Conservation (phyloP, 2,113 vertebrate genomes). For the Strix uralensis region DNA sequence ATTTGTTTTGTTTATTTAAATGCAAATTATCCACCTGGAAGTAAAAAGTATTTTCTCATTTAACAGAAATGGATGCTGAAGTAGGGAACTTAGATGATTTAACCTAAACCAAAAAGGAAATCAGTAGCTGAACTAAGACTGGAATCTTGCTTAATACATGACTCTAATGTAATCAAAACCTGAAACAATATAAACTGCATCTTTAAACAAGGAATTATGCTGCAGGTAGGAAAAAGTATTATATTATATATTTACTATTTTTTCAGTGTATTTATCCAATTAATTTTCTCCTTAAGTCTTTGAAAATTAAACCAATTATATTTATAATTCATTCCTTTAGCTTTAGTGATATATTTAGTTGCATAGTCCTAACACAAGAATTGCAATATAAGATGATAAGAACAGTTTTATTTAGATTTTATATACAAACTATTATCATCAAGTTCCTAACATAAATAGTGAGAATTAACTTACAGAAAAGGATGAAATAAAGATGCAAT, state of each 20-base stretch:
- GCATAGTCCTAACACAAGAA: not conserved
- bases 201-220: not conserved
- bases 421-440: not conserved
- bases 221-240: not conserved
- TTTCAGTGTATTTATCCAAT: not conserved
- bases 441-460: not conserved
- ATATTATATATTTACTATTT: not conserved
- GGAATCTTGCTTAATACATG: not conserved
- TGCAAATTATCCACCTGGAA: not conserved
- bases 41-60: not conserved
- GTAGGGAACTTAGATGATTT: not conserved
- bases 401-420: not conserved
- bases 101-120: not conserved
- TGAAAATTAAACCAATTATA: not conserved
- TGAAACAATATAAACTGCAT: not conserved
- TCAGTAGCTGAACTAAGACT: not conserved
- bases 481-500: not conserved
- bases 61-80: not conserved
- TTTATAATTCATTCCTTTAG: not conserved
- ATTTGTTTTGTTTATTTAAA: not conserved
- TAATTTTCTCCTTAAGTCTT: not conserved
- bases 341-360: not conserved
- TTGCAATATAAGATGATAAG: not conserved
- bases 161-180: not conserved
- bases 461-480: not conserved